Conservation (phyloP, 2,113 vertebrate genomes). For the Istiophorus platypterus region DNA sequence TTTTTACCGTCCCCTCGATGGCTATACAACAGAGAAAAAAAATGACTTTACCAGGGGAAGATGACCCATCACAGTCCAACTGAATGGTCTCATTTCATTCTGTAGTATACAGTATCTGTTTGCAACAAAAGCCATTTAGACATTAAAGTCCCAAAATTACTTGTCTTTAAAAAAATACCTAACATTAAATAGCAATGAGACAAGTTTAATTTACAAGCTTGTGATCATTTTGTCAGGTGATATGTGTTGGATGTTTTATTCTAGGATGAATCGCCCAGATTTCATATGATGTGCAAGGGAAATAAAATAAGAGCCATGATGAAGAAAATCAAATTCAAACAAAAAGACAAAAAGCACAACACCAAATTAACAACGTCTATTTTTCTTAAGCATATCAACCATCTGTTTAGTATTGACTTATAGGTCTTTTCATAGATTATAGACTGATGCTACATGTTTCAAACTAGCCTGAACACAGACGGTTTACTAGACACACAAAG, state of each 20-base stretch:
- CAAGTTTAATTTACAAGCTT: not conserved
- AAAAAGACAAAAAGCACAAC: not conserved
- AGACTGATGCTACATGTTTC: conserved; percentile 12
- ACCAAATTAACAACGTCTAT: not conserved
- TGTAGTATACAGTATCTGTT: conserved; percentile 19
- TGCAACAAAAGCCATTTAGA: conserved; percentile 4
- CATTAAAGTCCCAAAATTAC: not conserved
- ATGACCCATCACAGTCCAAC: conserved; percentile 48
- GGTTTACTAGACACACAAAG: conserved; percentile 57
- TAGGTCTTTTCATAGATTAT: conserved; percentile 13
- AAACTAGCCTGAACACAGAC: conserved; percentile 50
- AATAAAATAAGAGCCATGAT: not conserved
- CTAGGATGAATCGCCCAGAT: not conserved
- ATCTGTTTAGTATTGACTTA: conserved; percentile 38
- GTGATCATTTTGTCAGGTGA: not conserved
- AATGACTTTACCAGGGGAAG: conserved; percentile 52
- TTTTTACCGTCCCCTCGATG: conserved; percentile 55
- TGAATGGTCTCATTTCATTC: conserved; percentile 42
- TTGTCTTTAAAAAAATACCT: no score
- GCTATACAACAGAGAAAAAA: conserved; percentile 34
- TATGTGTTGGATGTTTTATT: not conserved
- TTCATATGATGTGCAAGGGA: not conserved
- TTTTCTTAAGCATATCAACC: not conserved
- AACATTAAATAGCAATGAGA: not conserved
- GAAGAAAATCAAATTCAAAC: not conserved